phyloP scores from a whole-genome alignment of 1,140 invertebrate species.

The Lasaia peninsularis region DNA sequence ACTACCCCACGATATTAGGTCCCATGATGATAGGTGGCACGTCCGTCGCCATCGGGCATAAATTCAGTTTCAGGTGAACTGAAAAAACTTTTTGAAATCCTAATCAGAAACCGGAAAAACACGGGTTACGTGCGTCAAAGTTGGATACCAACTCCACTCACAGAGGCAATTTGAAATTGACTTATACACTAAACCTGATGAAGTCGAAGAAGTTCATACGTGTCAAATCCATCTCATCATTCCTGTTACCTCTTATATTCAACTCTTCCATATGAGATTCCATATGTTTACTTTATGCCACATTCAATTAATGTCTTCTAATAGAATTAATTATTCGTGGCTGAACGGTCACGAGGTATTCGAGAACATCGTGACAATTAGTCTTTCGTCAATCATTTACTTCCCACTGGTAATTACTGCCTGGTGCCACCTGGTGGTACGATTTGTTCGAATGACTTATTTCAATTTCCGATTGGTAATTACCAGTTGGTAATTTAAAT shows the following conservation, averaged over 20 bases:
- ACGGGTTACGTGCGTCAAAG: too few relatives aligned
- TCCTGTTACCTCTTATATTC: neutral
- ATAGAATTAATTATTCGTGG: slow-evolving; percentile 11
- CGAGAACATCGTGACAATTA: slow-evolving; percentile 3
- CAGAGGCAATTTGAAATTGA: too few relatives aligned
- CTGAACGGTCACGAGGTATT: slow-evolving; percentile 8
- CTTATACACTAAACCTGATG: too few relatives aligned
- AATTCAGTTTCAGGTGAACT: too few relatives aligned
- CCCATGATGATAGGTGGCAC: too few relatives aligned
- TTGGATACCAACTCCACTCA: too few relatives aligned
- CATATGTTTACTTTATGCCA: neutral
- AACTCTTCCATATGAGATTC: neutral
- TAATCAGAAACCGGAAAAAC: too few relatives aligned
- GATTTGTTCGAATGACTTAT: neutral
- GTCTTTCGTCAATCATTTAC: slow-evolving; percentile 3
- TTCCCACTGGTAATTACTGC: slow-evolving; percentile 14
- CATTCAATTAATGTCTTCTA: neutral
- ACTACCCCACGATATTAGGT: too few relatives aligned
- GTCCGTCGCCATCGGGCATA: too few relatives aligned
- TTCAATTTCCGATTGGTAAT: slow-evolving; percentile 5
- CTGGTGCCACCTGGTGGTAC: neutral
- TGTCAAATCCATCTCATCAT: too few relatives aligned
- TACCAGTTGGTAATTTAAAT: neutral
- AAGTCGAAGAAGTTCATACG: too few relatives aligned
- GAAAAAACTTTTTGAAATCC: too few relatives aligned